These are phyloP conservation scores for Trachurus trachurus DNA, from an alignment of 2,797 vertebrate species.

Conservation along the genomic window DNA sequence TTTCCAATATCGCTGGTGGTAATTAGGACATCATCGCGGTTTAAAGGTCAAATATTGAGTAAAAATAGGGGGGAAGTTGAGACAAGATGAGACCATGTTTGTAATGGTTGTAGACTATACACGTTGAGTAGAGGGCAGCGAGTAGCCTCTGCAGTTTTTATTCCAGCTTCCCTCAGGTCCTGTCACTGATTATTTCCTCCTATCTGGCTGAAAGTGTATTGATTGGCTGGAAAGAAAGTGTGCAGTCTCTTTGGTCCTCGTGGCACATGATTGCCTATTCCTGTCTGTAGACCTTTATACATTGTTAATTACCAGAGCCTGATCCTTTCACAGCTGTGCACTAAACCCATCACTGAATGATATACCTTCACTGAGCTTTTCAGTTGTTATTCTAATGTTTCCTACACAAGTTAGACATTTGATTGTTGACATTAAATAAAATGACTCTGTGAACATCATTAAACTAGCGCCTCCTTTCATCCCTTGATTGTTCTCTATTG, in stretches of 20 bases:
- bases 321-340: slow-evolving; percentile 1
- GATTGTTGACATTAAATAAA: background rate
- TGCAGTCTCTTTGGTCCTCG: slow-evolving; percentile 29
- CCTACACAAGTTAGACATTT: slow-evolving; percentile 14
- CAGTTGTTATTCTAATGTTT: background rate
- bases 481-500: background rate
- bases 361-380: slow-evolving; percentile 17
- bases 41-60: slow-evolving; percentile 42
- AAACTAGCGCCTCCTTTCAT: background rate
- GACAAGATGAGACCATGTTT: slow-evolving; percentile 12
- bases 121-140: slow-evolving; percentile 12
- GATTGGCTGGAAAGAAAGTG: slow-evolving; percentile 24
- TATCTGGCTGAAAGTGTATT: slow-evolving; percentile 33
- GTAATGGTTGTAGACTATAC: slow-evolving; percentile 17
- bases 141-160: slow-evolving; percentile 15
- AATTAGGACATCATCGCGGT: slow-evolving; percentile 29
- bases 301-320: slow-evolving; percentile 27
- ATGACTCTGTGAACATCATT: background rate
- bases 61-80: slow-evolving; percentile 1
- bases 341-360: background rate
- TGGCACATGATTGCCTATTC: slow-evolving; percentile 10
- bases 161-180: slow-evolving; percentile 8
- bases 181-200: slow-evolving; percentile 54
- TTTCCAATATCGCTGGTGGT: slow-evolving; percentile 16
- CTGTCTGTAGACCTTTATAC: slow-evolving; percentile 21